Base-by-base conservation (phyloP, 2,888 invertebrate species). In the Tipula unca region DNA sequence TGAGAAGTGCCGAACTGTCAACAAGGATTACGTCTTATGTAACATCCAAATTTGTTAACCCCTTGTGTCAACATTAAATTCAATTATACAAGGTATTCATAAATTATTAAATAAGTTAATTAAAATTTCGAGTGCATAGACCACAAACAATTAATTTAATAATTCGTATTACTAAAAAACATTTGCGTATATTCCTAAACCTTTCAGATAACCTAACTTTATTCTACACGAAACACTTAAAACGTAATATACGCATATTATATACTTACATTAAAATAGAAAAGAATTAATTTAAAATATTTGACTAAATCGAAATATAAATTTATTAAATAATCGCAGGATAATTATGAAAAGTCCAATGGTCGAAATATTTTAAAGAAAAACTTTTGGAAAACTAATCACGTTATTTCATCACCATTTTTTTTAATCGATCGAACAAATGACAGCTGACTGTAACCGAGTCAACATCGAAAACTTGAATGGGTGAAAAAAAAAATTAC, bases 341-440 rank as follows among this genome's bases (percentile, higher is more conserved):
- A 25, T 69, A 25, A 17, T 48, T 8, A 25, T 69, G 8, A 69
- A 69, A 54, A 69, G 8, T 5, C 69, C 69, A 25, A 25, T 69
- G 25, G 20, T 25, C 25, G 69, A 25, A 69, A 69, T 69, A 25
- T 69, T 25, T 25, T 69, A 25, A 13, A 25, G n/a, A 48, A 39
- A 39, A 13, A 39, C 10, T 39, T 39, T 36, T 36, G 1, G 4
- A 48, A 69, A 20, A 69, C 69, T 69, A 69, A 69, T 69, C 69
- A 69, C 69, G 69, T 69, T 69, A 69, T 69, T 69, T 69, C 69
- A 69, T 69, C 69, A 69, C 69, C 69, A 69, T 69, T 69, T 69
- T 48, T 69, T 69, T 4, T 25, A 10, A 25, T 69, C 69, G 69
- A 69, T 69, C 69, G 69, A 54, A n/a, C 17, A 48, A 69, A 25